These are phyloP conservation scores for Amorpha juglandis DNA, from an alignment of 2,888 invertebrate species.

Conservation along the genomic window DNA sequence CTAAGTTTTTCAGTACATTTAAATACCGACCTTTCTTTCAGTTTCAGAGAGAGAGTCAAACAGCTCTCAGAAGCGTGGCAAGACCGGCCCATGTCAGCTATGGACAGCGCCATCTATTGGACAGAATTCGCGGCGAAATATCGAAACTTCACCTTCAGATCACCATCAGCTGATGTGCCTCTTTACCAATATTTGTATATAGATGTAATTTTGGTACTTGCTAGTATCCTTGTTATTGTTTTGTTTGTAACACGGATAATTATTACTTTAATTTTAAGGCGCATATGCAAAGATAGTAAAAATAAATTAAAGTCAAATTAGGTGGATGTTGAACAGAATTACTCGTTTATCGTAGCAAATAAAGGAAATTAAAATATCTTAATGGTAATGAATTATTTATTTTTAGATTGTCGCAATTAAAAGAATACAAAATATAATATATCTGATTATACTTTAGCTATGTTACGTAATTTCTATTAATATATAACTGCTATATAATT, in stretches of 20 bases:
- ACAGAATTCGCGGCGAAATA: conserved; percentile 83
- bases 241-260: background rate
- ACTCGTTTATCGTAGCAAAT: too few relatives aligned
- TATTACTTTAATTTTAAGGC: background rate
- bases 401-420: too few relatives aligned
- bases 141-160: conserved; percentile 63
- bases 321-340: too few relatives aligned
- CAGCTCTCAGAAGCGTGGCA: conserved; percentile 79
- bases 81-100: conserved; percentile 77
- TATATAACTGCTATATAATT: too few relatives aligned
- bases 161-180: conserved; percentile 57
- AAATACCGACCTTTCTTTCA: conserved; percentile 3
- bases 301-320: conserved; percentile 6
- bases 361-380: too few relatives aligned
- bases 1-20: too few relatives aligned
- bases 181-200: conserved; percentile 72
- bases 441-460: too few relatives aligned
- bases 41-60: conserved; percentile 69
- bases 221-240: conserved; percentile 1
- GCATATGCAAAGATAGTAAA: background rate
- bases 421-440: too few relatives aligned
- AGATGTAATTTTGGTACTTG: conserved; percentile 61
- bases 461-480: too few relatives aligned
- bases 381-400: too few relatives aligned
- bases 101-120: conserved; percentile 84